Conservation (phyloP, 2,888 invertebrate species). For the Girardia tigrina region DNA sequence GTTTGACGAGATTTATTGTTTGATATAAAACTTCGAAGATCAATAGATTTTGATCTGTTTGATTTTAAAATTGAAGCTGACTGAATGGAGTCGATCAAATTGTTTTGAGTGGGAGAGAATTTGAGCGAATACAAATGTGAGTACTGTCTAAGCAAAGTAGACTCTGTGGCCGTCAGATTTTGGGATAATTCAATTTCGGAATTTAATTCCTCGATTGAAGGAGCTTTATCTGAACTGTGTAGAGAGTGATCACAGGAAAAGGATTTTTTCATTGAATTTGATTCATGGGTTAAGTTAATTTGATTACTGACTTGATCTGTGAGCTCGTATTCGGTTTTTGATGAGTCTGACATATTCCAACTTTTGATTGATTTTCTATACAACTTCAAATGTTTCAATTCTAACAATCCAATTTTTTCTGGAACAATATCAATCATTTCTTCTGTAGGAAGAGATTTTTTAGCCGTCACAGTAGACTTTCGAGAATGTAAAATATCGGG, state of each 20-base stretch:
- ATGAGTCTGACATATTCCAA: not conserved
- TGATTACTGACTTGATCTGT: not conserved
- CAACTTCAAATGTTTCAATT: conserved; percentile 1
- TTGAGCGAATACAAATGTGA: conserved; percentile 23
- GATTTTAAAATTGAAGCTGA: not conserved
- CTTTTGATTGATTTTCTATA: conserved; percentile 12
- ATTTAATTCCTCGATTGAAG: not conserved
- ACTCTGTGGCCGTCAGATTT: not conserved
- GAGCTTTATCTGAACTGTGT: conserved; percentile 10
- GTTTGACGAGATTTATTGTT: not conserved
- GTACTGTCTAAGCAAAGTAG: not conserved
- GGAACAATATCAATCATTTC: not conserved
- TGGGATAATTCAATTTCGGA: not conserved
- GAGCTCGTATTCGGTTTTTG: not conserved
- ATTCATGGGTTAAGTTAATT: not conserved
- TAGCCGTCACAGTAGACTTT: not conserved
- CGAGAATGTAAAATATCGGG: not conserved
- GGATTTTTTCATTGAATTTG: not conserved
- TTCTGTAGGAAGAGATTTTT: not conserved
- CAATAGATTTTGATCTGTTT: not conserved
- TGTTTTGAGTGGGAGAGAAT: not conserved
- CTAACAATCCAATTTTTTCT: not conserved
- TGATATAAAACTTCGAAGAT: not conserved
- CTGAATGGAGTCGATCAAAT: not conserved
- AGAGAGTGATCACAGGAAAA: conserved; percentile 3